Evolutionary conservation across 2,888 invertebrate species (phyloP).

Genomic region (Nowickia ferox): DNA sequence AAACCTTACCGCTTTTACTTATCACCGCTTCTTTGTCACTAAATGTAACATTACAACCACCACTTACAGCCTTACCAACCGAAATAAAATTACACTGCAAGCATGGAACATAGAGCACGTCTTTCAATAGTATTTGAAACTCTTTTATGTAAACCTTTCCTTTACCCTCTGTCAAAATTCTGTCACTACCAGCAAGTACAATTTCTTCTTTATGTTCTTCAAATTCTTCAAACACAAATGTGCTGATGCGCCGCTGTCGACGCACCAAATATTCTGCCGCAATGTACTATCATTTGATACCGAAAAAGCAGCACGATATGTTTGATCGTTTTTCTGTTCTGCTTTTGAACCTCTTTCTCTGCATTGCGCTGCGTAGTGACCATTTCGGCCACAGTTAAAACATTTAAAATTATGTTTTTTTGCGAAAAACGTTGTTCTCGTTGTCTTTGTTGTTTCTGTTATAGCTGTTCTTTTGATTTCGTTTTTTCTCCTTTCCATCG

Average conservation of each 20-base stretch:
- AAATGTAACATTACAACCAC: slow-evolving; percentile 11
- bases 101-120: slow-evolving; percentile 12
- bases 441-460: no score
- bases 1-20: background rate
- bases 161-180: slow-evolving; percentile 12
- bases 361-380: background rate
- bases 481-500: slow-evolving; percentile 8
- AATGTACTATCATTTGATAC: background rate
- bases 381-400: no score
- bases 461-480: background rate
- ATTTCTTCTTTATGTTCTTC: slow-evolving; percentile 19
- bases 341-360: background rate
- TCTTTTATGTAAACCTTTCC: slow-evolving; percentile 21
- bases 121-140: slow-evolving; percentile 12
- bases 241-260: background rate
- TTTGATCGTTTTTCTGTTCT: slow-evolving; percentile 2
- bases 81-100: slow-evolving; percentile 14
- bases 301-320: background rate
- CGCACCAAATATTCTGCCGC: background rate
- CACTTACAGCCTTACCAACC: slow-evolving; percentile 3
- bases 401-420: no score
- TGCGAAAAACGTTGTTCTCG: no score
- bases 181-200: slow-evolving; percentile 23
- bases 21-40: background rate
- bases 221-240: slow-evolving; percentile 13